A percentile compares a stretch with the other conserved stretches of the same genome.
Evolutionary conservation across 2,888 invertebrate species (phyloP).

Genomic region (Pelosia muscerda): DNA sequence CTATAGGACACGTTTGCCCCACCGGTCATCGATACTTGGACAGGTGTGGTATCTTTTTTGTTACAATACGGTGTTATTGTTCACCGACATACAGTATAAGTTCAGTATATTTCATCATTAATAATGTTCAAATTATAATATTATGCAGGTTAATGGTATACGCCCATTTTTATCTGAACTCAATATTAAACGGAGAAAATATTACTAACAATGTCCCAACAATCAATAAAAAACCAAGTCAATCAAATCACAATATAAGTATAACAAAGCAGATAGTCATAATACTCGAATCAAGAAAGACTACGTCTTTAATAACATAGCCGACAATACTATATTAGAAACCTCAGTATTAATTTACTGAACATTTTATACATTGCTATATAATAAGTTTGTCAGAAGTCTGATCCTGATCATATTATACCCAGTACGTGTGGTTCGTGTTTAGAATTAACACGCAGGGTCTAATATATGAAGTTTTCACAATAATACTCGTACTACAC

Average conservation of each 20-base stretch:
- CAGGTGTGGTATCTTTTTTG: neutral
- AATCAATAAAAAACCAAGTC: no score
- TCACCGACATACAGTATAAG: no score
- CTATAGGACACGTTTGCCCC: no score
- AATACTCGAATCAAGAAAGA: neutral
- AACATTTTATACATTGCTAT: constrained; percentile 3
- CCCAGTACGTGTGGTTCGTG: constrained; percentile 12
- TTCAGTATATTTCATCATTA: no score
- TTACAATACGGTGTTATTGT: neutral
- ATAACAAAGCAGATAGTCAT: neutral
- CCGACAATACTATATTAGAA: constrained; percentile 1
- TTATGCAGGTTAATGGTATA: no score
- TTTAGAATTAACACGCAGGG: constrained; percentile 17
- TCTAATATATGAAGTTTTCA: constrained; percentile 18
- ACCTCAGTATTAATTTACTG: constrained; percentile 1
- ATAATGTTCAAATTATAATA: no score
- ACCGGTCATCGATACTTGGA: no score
- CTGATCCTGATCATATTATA: constrained; percentile 14
- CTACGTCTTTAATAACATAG: neutral
- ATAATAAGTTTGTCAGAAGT: constrained; percentile 11
- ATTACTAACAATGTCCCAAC: no score
- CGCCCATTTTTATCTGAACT: no score
- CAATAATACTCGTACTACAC: constrained; percentile 7
- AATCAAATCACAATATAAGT: neutral
- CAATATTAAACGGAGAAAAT: no score